Evolutionary conservation across 2,797 vertebrate genomes (phyloP).

Genomic region (Pampus argenteus): DNA sequence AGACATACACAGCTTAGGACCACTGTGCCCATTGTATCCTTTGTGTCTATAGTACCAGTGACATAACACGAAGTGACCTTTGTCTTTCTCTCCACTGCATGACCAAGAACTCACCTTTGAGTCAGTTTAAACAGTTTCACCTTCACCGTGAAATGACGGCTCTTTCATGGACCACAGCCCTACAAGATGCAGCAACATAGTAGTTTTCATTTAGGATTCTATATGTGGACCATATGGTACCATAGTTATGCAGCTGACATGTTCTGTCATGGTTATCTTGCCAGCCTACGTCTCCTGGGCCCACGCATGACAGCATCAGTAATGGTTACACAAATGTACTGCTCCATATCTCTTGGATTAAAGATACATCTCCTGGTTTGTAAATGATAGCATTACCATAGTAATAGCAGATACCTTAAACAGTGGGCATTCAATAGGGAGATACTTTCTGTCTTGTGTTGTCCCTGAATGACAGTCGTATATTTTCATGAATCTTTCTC

Average conservation of each 20-base stretch:
- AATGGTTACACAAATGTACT: constrained; percentile 57
- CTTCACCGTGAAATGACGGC: background rate
- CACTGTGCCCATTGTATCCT: too few species aligned
- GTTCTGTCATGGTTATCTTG: constrained; percentile 65
- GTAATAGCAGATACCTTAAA: constrained; percentile 41
- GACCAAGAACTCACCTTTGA: background rate
- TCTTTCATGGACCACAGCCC: background rate
- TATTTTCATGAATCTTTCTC: background rate
- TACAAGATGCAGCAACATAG: constrained; percentile 18
- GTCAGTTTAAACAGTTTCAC: constrained; percentile 1
- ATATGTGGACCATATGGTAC: constrained; percentile 48
- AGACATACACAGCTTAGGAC: background rate
- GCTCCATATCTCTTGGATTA: constrained; percentile 52
- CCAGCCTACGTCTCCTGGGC: constrained; percentile 60
- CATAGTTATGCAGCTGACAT: constrained; percentile 65
- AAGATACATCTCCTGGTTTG: constrained; percentile 44
- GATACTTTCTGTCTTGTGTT: constrained; percentile 31
- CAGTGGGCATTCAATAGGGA: constrained; percentile 41
- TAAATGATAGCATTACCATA: constrained; percentile 51
- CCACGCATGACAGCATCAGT: constrained; percentile 51
- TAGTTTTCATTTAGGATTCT: constrained; percentile 30
- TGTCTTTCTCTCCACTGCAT: background rate
- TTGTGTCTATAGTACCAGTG: background rate
- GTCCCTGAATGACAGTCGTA: constrained; percentile 24
- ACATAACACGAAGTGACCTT: constrained; percentile 7